phyloP scores from a whole-genome alignment of 2,113 vertebrate species.

The Mesoclemmys tuberculata region DNA sequence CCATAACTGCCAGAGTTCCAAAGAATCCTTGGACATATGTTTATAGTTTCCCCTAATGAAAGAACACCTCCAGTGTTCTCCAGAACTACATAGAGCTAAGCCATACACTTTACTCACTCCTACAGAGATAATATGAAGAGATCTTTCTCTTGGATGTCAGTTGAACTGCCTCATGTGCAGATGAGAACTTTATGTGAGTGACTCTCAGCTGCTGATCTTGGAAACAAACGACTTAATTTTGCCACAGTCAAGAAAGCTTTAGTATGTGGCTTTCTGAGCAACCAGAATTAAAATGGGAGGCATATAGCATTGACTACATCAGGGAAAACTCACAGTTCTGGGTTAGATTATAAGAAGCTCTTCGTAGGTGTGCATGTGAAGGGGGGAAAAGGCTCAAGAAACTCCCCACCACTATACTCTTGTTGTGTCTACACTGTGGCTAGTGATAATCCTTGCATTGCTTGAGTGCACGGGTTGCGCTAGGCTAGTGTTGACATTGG shows the following conservation, averaged over 20 bases:
- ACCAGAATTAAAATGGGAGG: not conserved
- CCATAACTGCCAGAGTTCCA: not conserved
- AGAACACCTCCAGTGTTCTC: not conserved
- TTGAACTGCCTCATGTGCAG: not conserved
- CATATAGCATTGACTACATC: not conserved
- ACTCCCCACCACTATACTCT: not conserved
- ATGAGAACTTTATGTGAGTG: not conserved
- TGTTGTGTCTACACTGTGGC: not conserved
- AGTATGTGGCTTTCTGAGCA: not conserved
- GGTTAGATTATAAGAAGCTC: not conserved
- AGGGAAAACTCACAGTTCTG: not conserved
- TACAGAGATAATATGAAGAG: not conserved
- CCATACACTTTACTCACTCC: not conserved
- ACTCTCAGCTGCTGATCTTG: not conserved
- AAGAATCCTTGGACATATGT: not conserved
- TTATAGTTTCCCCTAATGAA: not conserved
- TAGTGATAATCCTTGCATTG: not conserved
- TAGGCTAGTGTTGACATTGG: not conserved
- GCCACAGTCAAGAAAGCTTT: not conserved
- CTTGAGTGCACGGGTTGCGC: not conserved
- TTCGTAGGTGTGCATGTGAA: not conserved
- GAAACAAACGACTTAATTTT: not conserved
- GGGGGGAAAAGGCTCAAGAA: not conserved
- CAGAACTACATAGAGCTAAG: not conserved
- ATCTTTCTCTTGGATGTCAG: not conserved